These are phyloP conservation scores for Mus minutoides DNA, from an alignment of 2,797 vertebrate species.

Conservation along the genomic window DNA sequence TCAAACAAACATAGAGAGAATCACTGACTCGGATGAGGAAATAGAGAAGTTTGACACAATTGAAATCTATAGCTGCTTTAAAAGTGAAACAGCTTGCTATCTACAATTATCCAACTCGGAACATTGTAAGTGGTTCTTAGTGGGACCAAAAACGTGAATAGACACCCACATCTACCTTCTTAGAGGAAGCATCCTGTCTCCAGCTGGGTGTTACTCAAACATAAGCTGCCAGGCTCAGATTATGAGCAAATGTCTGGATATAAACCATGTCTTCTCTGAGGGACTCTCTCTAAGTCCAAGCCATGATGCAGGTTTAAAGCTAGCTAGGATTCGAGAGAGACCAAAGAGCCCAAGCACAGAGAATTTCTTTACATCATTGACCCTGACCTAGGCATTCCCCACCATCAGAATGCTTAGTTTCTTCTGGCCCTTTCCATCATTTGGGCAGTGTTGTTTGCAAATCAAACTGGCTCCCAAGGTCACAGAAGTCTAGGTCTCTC, in stretches of 20 bases:
- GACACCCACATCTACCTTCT: background rate
- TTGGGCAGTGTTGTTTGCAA: background rate
- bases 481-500: background rate
- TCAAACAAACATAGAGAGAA: rapidly evolving
- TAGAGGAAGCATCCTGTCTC: background rate
- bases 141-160: background rate
- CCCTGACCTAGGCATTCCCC: background rate
- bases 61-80: rapidly evolving
- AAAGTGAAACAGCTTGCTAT: rapidly evolving
- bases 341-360: background rate
- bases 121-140: background rate
- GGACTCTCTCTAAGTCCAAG: background rate
- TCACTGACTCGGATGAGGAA: background rate
- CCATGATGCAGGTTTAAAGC: background rate
- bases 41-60: rapidly evolving
- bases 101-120: background rate
- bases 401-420: background rate
- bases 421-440: background rate
- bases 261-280: background rate
- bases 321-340: background rate
- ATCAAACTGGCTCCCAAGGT: background rate
- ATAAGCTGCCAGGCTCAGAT: rapidly evolving
- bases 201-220: rapidly evolving
- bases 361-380: rapidly evolving
- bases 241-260: rapidly evolving